Conservation (phyloP, 2,888 invertebrate species). For the Panzeria rudis region DNA sequence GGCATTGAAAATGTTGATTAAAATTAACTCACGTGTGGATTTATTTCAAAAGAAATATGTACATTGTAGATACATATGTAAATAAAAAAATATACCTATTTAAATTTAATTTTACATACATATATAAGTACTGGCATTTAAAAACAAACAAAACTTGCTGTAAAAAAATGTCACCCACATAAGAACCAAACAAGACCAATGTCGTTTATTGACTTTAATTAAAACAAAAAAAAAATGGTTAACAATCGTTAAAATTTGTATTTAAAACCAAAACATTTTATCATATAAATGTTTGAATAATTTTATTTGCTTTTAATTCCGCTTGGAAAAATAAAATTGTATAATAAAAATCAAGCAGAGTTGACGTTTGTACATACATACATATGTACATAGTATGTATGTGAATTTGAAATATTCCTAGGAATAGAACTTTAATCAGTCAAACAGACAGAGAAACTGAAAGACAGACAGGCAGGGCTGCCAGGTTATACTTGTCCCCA, state of each 20-base stretch:
- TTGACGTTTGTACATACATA: not conserved
- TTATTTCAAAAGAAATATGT: slow-evolving; percentile 26
- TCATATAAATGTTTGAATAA: not conserved
- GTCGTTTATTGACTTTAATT: slow-evolving; percentile 67
- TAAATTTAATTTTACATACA: slow-evolving; percentile 4
- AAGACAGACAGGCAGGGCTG: no score
- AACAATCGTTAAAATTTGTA: slow-evolving; percentile 33
- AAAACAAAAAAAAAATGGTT: slow-evolving; percentile 17
- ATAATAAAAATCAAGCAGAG: slow-evolving; percentile 18
- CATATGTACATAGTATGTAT: not conserved
- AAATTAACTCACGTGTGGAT: slow-evolving; percentile 49
- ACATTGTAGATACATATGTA: no score
- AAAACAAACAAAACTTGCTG: not conserved
- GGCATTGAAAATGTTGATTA: slow-evolving; percentile 48
- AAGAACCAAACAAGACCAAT: slow-evolving; percentile 38
- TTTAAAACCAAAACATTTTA: slow-evolving; percentile 19
- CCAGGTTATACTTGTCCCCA: no score
- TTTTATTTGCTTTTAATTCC: slow-evolving; percentile 31
- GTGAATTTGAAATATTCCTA: not conserved
- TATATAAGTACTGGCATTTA: not conserved
- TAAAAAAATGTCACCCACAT: not conserved
- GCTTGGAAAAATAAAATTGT: slow-evolving; percentile 3
- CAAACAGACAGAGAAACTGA: no score
- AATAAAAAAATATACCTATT: not conserved
- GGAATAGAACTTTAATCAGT: no score